These are phyloP conservation scores for Ochlodes sylvanus DNA, from an alignment of 2,888 invertebrate genomes.

Conservation along the genomic window DNA sequence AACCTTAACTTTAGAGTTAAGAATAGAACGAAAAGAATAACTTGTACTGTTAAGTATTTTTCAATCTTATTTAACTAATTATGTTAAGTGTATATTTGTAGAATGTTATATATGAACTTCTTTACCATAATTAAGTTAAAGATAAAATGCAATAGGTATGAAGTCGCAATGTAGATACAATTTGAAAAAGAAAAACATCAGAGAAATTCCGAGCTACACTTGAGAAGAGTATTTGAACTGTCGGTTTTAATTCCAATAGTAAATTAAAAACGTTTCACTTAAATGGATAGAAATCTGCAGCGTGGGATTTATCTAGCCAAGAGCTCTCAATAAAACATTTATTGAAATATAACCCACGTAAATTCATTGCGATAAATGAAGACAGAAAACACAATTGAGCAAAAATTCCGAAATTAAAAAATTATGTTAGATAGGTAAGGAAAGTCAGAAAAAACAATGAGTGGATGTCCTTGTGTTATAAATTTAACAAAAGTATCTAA, in stretches of 20 bases:
- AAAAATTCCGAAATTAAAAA: background rate
- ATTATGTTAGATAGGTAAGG: background rate
- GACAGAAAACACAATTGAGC: conserved; percentile 18
- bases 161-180: background rate
- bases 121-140: too few species aligned
- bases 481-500: too few species aligned
- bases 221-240: background rate
- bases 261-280: background rate
- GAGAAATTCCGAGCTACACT: background rate
- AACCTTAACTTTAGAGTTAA: too few species aligned
- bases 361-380: conserved; percentile 16
- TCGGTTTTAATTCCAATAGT: background rate
- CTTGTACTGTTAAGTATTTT: too few species aligned
- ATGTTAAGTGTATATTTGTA: too few species aligned
- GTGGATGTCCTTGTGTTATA: too few species aligned
- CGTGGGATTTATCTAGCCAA: conserved; percentile 10
- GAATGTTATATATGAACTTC: too few species aligned
- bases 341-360: background rate
- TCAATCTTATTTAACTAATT: too few species aligned
- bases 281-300: conserved; percentile 1
- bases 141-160: too few species aligned
- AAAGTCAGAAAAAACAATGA: background rate
- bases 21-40: too few species aligned
- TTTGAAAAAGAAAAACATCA: background rate
- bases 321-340: conserved; percentile 12